Evolutionary conservation across 2,113 vertebrate genomes (phyloP), one percentile per base, ranked within the genome.

Genomic region (Chloebia gouldiae): DNA sequence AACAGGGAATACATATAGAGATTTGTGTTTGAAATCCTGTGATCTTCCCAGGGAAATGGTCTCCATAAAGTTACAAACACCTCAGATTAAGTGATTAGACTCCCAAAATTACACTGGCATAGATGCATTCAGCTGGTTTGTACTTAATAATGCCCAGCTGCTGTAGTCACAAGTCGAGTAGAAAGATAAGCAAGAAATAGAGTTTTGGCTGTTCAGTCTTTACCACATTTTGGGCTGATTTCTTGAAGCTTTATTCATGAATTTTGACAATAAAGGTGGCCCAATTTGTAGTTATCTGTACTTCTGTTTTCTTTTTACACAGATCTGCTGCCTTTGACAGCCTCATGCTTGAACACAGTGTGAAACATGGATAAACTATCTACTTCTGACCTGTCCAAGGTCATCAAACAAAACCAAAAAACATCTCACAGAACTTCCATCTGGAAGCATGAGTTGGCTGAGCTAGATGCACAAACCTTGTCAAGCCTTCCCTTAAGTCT

Each of bases 401-500:
- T 92, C 80, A 86, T 83, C 69, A 94, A 81, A 84, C 35, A 86
- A 91, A 92, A 75, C 44, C 64, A 78, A 92, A 81, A 94, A 81
- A 51, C 0, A 2, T 47, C 92, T 73, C 59, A 70, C 82, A 86
- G n/a, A 86, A 78, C 93, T 95, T 94, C 83, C 88, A 65, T 94
- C 86, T 93, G 91, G 92, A 93, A 95, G 15, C 56, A 81, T 15
- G 24, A 81, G 57, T 9, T 95, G 86, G 72, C 91, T 86, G 65
- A 68, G 77, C 56, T 84, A 80, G 39, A 66, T 3, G 17, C 80
- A 75, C 63, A 94, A 88, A 75, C 44, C 15, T 28, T 64, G 51
- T 93, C 71, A 93, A 84, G 56, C 28, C 91, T 84, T 81, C 83
- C 94, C 77, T 91, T 71, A 64, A 89, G 92, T 94, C 92, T 94